These are phyloP conservation scores for Bombus consobrinus DNA, from an alignment of 1,140 invertebrate genomes.

Conservation along the genomic window DNA sequence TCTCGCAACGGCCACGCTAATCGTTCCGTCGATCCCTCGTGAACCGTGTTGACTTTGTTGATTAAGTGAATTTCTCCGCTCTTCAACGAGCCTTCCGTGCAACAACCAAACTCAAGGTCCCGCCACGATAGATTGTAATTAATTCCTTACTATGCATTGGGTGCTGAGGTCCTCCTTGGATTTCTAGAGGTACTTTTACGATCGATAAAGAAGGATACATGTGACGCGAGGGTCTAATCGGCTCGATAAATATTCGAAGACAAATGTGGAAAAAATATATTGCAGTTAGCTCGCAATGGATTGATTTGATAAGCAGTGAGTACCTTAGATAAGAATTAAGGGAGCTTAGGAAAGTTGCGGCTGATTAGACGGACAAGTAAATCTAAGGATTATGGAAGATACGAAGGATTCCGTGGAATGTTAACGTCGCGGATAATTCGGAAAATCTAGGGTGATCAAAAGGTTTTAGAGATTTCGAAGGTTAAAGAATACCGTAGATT, in stretches of 20 bases:
- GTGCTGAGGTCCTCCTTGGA: rapidly evolving
- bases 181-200: no score
- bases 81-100: not conserved
- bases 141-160: not conserved
- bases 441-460: not conserved
- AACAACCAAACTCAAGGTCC: not conserved
- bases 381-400: not conserved
- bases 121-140: not conserved
- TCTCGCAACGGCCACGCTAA: slow-evolving; percentile 11
- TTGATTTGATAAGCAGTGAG: not conserved
- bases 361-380: not conserved
- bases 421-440: not conserved
- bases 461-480: not conserved
- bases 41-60: slow-evolving; percentile 17
- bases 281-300: not conserved
- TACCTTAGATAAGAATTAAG: not conserved
- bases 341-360: not conserved
- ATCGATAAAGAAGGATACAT: not conserved
- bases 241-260: not conserved
- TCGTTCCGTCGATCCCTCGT: not conserved
- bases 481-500: not conserved
- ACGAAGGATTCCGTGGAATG: not conserved
- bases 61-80: slow-evolving; percentile 4
- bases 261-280: not conserved
- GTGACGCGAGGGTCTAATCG: not conserved